phyloP scores from a whole-genome alignment of 2,113 vertebrate genomes.

The Otocyon megalotis region DNA sequence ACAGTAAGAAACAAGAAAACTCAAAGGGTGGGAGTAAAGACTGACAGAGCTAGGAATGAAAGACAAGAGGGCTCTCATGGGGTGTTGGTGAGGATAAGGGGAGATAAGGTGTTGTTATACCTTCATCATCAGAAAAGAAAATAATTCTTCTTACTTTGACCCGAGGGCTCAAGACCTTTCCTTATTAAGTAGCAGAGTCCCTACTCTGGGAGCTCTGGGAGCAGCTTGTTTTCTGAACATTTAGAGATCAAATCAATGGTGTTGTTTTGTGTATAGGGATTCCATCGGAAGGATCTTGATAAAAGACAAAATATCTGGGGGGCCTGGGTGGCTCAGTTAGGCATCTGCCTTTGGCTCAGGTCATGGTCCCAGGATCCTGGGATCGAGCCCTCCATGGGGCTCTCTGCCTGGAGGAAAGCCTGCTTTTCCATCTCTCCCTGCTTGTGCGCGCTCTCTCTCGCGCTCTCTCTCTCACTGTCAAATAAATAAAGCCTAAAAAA shows the following conservation, averaged over 20 bases:
- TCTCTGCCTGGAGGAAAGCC: too few species aligned
- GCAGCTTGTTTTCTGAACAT: not conserved
- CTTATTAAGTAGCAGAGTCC: not conserved
- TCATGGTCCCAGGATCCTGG: too few species aligned
- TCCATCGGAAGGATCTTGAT: constrained; percentile 14
- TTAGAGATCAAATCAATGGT: not conserved
- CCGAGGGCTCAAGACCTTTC: not conserved
- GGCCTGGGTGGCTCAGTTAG: too few species aligned
- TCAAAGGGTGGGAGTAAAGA: not conserved
- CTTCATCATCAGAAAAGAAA: constrained; percentile 11
- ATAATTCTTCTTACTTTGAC: not conserved
- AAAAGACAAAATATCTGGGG: not conserved
- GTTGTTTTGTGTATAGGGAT: not conserved
- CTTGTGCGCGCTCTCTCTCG: too few species aligned
- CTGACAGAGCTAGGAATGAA: not conserved
- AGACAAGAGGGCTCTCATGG: not conserved
- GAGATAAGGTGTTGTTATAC: not conserved
- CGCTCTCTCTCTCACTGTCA: too few species aligned
- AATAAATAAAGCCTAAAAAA: too few species aligned
- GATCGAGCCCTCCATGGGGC: too few species aligned
- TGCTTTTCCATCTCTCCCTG: too few species aligned
- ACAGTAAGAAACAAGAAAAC: not conserved
- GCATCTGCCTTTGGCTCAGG: too few species aligned
- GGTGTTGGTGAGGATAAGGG: not conserved
- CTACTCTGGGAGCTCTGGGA: not conserved